Conservation (phyloP, 1,140 invertebrate species). For the Arion vulgaris region DNA sequence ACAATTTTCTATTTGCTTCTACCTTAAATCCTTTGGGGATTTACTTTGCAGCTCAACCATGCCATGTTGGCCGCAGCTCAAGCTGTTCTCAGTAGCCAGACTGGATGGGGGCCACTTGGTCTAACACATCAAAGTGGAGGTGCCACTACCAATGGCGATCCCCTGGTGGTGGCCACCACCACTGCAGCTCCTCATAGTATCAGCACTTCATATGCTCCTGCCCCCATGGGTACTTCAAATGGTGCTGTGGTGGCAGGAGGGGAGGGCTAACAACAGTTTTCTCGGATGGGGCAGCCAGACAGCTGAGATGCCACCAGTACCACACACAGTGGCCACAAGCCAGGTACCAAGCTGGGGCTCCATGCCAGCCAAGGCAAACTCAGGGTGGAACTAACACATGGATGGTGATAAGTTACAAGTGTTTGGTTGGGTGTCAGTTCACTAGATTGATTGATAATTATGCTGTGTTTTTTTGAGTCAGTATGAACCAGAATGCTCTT, state of each 20-base stretch:
- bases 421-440: not conserved
- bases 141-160: conserved; percentile 41
- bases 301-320: conserved; percentile 31
- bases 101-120: conserved; percentile 60
- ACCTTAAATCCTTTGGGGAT: not conserved
- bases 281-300: conserved; percentile 37
- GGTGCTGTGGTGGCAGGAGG: conserved; percentile 27
- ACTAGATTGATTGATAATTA: not conserved
- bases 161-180: conserved; percentile 31
- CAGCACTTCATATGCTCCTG: conserved; percentile 23
- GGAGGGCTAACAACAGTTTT: conserved; percentile 37
- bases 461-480: not conserved
- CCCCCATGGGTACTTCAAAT: conserved; percentile 30
- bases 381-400: conserved; percentile 33
- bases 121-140: conserved; percentile 52
- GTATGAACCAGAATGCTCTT: not conserved
- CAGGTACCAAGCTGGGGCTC: conserved; percentile 36
- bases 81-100: conserved; percentile 60
- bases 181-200: conserved; percentile 32
- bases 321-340: conserved; percentile 38
- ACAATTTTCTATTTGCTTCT: no score
- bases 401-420: not conserved
- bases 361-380: conserved; percentile 33
- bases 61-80: conserved; percentile 68
- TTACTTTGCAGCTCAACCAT: conserved; percentile 53